Conservation (phyloP, 2,113 vertebrate genomes). For the Amazona vittata region DNA sequence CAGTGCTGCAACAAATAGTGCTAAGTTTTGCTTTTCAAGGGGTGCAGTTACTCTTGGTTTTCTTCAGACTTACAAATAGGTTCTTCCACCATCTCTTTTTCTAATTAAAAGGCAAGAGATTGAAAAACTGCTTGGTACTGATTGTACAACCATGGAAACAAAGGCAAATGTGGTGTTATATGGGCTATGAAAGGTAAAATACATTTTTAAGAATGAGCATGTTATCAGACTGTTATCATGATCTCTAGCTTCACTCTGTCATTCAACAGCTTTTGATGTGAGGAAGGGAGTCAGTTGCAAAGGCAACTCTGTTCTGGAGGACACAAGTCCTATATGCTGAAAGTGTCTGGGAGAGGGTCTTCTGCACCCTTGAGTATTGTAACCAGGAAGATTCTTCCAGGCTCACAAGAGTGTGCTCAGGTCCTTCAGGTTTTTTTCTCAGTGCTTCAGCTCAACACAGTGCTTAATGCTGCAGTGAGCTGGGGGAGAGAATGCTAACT, state of each 20-base stretch:
- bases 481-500: background rate
- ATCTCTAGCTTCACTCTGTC: background rate
- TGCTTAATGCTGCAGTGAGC: fast-evolving
- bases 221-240: background rate
- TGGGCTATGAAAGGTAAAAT: background rate
- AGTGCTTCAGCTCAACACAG: background rate
- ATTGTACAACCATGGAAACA: background rate
- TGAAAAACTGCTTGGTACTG: background rate
- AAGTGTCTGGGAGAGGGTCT: background rate
- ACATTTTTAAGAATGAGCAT: background rate
- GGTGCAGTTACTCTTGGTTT: background rate
- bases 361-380: background rate
- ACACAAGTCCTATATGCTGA: background rate
- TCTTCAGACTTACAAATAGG: background rate
- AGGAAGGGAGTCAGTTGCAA: background rate
- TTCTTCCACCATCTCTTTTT: background rate
- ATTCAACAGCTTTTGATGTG: background rate
- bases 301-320: background rate
- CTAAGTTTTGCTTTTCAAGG: background rate
- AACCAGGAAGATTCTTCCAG: background rate
- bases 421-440: background rate
- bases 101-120: background rate
- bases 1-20: background rate
- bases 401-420: background rate
- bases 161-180: background rate